phyloP scores from a whole-genome alignment of 1,140 invertebrate genomes.

The Pygmarrhopalites habei region DNA sequence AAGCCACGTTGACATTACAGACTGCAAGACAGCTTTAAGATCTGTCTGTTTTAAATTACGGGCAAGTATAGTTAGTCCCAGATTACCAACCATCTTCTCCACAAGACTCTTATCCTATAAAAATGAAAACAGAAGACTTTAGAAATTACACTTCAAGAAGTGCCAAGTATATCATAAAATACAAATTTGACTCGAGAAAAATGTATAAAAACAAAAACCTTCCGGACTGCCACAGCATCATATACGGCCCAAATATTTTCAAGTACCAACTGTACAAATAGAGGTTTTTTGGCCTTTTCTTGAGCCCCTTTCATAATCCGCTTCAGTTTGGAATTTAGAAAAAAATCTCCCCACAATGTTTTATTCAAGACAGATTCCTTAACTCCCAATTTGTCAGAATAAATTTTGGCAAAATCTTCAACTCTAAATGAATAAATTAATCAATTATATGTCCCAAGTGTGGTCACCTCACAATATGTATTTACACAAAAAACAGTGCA shows the following conservation, averaged over 20 bases:
- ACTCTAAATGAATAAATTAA: too few relatives aligned
- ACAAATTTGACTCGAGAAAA: too few relatives aligned
- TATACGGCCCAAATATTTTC: slow-evolving; percentile 92
- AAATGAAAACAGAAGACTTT: slow-evolving; percentile 28
- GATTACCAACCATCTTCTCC: slow-evolving; percentile 68
- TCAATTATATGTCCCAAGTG: too few relatives aligned
- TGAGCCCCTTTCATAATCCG: slow-evolving; percentile 82
- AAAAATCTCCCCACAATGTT: slow-evolving; percentile 94
- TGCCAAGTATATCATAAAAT: too few relatives aligned
- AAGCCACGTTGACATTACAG: slow-evolving; percentile 80
- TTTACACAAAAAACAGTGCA: slow-evolving; percentile 24
- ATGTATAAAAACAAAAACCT: too few relatives aligned
- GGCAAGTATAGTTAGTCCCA: slow-evolving; percentile 68
- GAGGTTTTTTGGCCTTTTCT: slow-evolving; percentile 86
- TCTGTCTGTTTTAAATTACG: slow-evolving; percentile 74
- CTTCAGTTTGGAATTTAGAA: slow-evolving; percentile 79
- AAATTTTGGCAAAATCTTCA: slow-evolving; percentile 80
- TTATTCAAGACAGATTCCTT: slow-evolving; percentile 57
- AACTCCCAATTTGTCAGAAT: slow-evolving; percentile 67
- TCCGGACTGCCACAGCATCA: slow-evolving; percentile 66
- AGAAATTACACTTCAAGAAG: too few relatives aligned
- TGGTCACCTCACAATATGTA: too few relatives aligned
- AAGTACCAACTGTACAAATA: slow-evolving; percentile 92
- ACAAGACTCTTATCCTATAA: slow-evolving; percentile 68
- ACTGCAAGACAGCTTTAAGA: slow-evolving; percentile 65